Percentiles rank a stretch among this genome's conserved stretches.
Conservation (phyloP, 2,113 vertebrate genomes). For the Anoura caudifer region DNA sequence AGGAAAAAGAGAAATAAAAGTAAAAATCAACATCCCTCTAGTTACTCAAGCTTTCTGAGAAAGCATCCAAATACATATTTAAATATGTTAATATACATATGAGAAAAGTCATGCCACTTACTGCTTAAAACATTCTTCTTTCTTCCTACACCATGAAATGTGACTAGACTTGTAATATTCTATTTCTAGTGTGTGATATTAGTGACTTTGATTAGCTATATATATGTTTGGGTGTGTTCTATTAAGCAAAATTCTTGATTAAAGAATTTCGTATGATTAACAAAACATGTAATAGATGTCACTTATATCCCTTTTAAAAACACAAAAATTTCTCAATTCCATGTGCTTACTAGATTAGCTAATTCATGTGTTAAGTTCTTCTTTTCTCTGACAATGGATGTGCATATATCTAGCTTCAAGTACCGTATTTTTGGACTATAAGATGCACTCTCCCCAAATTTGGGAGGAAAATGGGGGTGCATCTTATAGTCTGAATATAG, state of each 20-base stretch:
- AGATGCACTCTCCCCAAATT: no score
- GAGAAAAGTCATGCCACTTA: neutral
- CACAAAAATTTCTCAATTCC: neutral
- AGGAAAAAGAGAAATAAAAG: neutral
- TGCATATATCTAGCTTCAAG: neutral
- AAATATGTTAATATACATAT: neutral
- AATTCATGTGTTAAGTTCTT: neutral
- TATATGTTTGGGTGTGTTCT: neutral
- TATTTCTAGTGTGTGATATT: neutral
- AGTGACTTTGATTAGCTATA: neutral
- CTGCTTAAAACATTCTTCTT: neutral
- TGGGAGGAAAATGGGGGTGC: no score
- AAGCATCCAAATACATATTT: neutral
- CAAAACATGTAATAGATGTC: neutral
- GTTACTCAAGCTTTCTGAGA: neutral
- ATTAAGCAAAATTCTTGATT: constrained; percentile 11
- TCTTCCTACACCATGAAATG: neutral
- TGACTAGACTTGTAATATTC: neutral
- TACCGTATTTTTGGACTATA: no score
- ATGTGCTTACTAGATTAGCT: neutral
- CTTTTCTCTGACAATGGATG: neutral
- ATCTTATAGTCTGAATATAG: no score
- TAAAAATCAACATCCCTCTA: neutral
- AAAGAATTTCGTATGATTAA: neutral
- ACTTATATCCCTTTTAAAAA: neutral